These are phyloP conservation scores for Spheniscus mendiculus DNA, from an alignment of 2,113 vertebrate species.

Conservation along the genomic window DNA sequence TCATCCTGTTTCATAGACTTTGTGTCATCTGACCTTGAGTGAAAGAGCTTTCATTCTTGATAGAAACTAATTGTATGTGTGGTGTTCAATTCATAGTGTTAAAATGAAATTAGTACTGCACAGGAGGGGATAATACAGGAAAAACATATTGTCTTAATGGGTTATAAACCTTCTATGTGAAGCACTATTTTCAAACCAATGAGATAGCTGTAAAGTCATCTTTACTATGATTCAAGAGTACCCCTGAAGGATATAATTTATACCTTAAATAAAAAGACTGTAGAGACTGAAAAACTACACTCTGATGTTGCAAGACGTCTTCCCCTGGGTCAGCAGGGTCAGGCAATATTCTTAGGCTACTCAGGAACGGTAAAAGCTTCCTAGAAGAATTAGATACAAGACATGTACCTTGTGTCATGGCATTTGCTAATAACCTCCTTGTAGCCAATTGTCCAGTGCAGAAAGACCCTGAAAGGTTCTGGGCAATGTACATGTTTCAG, in stretches of 20 bases:
- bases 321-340: not conserved
- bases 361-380: not conserved
- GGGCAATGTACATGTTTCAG: not conserved
- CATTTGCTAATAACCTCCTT: not conserved
- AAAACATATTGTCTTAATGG: constrained; percentile 17
- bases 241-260: not conserved
- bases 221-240: not conserved
- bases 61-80: constrained; percentile 16
- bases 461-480: not conserved
- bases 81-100: constrained; percentile 29
- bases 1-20: not conserved
- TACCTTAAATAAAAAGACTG: not conserved
- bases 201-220: not conserved
- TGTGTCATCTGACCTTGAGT: constrained; percentile 25
- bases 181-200: constrained; percentile 11
- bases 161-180: constrained; percentile 2
- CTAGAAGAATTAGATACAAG: not conserved
- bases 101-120: constrained; percentile 53
- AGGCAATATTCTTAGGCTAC: not conserved
- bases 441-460: not conserved
- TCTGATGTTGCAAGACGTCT: not conserved
- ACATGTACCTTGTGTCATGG: not conserved
- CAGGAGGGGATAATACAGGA: not conserved
- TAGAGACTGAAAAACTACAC: not conserved
- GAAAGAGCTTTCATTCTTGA: constrained; percentile 1